Percentiles rank a stretch among this genome's conserved stretches.
Conservation (phyloP, 2,113 vertebrate species). For the Lipotes vexillifer region DNA sequence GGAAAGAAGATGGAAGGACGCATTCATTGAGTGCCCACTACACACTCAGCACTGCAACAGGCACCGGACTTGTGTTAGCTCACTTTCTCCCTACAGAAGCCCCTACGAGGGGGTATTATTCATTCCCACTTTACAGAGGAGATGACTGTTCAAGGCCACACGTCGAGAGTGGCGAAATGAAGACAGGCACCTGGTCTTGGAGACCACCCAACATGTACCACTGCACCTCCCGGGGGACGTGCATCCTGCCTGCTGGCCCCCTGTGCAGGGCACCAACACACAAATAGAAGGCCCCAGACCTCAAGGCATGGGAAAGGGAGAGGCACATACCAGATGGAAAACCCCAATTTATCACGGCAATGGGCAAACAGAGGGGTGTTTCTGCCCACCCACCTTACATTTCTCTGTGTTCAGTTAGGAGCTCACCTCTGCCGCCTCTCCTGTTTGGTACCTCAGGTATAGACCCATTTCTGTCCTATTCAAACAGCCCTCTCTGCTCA, state of each 20-base stretch:
- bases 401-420: not conserved
- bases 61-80: not conserved
- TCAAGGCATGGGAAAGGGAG: not conserved
- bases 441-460: not conserved
- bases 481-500: too few relatives aligned
- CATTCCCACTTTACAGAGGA: not conserved
- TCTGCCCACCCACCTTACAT: not conserved
- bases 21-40: not conserved
- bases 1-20: not conserved
- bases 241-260: too few relatives aligned
- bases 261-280: not conserved
- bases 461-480: not conserved
- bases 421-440: not conserved
- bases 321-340: not conserved
- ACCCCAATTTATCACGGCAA: not conserved
- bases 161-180: not conserved
- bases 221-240: accelerated
- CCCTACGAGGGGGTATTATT: not conserved
- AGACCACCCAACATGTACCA: not conserved
- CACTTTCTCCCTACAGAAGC: not conserved
- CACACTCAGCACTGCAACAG: not conserved
- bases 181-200: not conserved
- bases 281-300: not conserved
- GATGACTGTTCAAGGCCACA: not conserved
- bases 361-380: not conserved